A percentile compares a stretch with the other conserved stretches of the same genome.
Evolutionary conservation across 2,888 invertebrate species (phyloP).

Genomic region (Dolomedes plantarius): DNA sequence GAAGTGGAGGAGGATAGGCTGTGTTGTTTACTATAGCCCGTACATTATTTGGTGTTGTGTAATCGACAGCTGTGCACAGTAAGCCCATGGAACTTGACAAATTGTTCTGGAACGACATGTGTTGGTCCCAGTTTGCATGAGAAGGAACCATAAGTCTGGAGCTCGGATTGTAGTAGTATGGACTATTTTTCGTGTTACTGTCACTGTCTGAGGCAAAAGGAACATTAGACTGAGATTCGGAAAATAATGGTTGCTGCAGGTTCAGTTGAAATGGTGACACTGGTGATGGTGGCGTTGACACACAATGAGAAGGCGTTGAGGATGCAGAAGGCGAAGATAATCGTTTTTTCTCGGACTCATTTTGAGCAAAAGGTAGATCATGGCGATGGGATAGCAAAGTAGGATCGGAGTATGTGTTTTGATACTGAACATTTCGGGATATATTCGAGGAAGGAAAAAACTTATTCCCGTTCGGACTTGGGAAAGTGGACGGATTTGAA

Average conservation of each 20-base stretch:
- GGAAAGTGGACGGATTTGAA: constrained; percentile 23
- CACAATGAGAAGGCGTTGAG: constrained; percentile 47
- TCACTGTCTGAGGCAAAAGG: constrained; percentile 24
- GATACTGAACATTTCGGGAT: constrained; percentile 25
- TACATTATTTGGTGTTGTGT: constrained; percentile 47
- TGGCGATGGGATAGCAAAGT: constrained; percentile 40
- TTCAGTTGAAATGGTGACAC: constrained; percentile 45
- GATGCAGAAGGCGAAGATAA: constrained; percentile 56
- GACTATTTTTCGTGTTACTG: constrained; percentile 15
- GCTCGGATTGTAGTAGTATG: constrained; percentile 38
- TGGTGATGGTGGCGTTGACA: constrained; percentile 44
- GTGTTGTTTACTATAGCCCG: constrained; percentile 49
- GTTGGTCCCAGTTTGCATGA: constrained; percentile 46
- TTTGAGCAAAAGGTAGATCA: constrained; percentile 19
- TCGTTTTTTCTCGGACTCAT: constrained; percentile 36
- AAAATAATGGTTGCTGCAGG: constrained; percentile 11
- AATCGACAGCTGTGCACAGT: constrained; percentile 57
- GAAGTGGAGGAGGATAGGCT: constrained; percentile 30
- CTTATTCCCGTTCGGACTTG: constrained; percentile 22
- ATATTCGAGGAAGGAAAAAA: constrained; percentile 18
- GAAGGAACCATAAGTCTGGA: constrained; percentile 38
- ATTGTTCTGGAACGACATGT: constrained; percentile 58
- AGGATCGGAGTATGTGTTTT: constrained; percentile 34
- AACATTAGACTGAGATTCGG: constrained; percentile 26
- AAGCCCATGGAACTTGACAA: constrained; percentile 49